Evolutionary conservation across 2,888 invertebrate species (phyloP).

Genomic region (Eristalis arbustorum): DNA sequence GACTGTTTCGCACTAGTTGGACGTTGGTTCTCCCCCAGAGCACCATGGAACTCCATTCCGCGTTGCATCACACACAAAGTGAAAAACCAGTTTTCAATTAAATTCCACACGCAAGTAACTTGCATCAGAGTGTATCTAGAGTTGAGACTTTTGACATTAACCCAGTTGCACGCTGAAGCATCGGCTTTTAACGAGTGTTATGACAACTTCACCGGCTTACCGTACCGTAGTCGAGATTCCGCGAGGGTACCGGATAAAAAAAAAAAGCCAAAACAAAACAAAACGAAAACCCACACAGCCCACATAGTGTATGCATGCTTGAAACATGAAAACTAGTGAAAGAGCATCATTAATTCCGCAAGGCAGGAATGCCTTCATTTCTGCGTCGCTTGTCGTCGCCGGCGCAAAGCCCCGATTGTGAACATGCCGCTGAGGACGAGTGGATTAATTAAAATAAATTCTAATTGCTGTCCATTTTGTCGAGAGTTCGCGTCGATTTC

Average conservation of each 20-base stretch:
- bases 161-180: conserved; percentile 59
- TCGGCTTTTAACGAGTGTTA: conserved; percentile 54
- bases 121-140: conserved; percentile 15
- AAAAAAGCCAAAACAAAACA: not conserved
- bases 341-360: conserved; percentile 26
- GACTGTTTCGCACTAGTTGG: not conserved
- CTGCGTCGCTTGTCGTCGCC: not conserved
- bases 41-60: not conserved
- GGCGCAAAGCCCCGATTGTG: not conserved
- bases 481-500: conserved; percentile 1
- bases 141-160: conserved; percentile 65
- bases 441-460: conserved; percentile 14
- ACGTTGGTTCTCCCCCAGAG: not conserved
- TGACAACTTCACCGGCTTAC: not conserved
- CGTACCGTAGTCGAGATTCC: not conserved
- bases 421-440: not conserved
- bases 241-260: no score
- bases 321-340: not conserved
- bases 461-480: conserved; percentile 44
- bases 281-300: not conserved
- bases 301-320: not conserved
- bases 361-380: not conserved
- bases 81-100: conserved; percentile 8
- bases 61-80: conserved; percentile 1
- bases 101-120: conserved; percentile 1